Evolutionary conservation across 2,113 vertebrate species (phyloP), one percentile per base, ranked within the genome.

Genomic region (Lota lota): DNA sequence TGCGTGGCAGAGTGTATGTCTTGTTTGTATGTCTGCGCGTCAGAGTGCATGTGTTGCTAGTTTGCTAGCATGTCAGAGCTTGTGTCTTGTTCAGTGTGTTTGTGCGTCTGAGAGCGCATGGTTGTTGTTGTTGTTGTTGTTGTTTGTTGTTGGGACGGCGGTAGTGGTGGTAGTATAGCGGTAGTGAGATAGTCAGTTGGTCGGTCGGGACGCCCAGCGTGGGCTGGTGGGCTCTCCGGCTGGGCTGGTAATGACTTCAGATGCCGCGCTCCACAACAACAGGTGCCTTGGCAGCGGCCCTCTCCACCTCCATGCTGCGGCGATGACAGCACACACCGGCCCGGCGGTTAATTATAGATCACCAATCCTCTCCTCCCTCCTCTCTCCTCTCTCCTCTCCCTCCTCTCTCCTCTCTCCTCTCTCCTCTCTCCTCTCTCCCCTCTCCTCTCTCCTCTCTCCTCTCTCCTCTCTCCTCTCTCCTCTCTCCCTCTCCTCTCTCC

Each of bases 191-290:
- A 93, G 92, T 73, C 89, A 92, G 93, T 93, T 92, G 92, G 93
- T 95, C 95, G 95, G 96, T 95, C 96, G 95, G 93, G 93, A 94
- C 8, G 40, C 94, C 91, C 96, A 96, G 95, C 96, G 78, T 96
- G 96, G 96, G 96, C 91, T 94, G 89, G 87, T 90, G 90, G 93
- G 93, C 93, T 93, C 92, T 97, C 97, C 95, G 95, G 94, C 96
- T 98, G 97, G 85, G 96, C 94, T 93, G 97, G 97, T 98, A 99
- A 99, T 99, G 95, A 98, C 94, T 96, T 99, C 96, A 98, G 95
- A 96, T 98, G 97, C 94, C 95, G 94, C 90, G 84, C 95, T 95
- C 93, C 94, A 95, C 94, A 97, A 98, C 97, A 99, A 99, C 97
- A 99, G 97, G 97, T 98, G 97, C 95, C 94, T 96, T 98, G 97